A percentile compares a stretch with the other conserved stretches of the same genome.
phyloP scores from a whole-genome alignment of 2,113 vertebrate species.

The Erythrocercus mccallii region DNA sequence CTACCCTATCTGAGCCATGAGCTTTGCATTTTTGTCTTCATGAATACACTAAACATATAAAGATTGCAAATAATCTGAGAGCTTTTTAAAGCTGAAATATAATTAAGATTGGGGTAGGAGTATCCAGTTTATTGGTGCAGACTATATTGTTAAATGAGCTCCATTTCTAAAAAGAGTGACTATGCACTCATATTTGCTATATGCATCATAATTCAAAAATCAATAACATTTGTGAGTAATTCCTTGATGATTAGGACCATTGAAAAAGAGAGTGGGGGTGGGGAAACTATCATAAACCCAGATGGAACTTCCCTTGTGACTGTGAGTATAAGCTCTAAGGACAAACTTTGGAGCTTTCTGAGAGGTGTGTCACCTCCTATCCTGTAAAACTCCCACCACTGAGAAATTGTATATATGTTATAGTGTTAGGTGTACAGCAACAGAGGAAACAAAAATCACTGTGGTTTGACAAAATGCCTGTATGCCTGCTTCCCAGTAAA shows the following conservation, averaged over 20 bases:
- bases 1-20: background rate
- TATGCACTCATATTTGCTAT: background rate
- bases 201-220: background rate
- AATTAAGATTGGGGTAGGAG: constrained; percentile 28
- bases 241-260: constrained; percentile 24
- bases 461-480: background rate
- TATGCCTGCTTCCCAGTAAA: background rate
- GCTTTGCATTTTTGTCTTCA: background rate
- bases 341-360: background rate
- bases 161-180: constrained; percentile 29
- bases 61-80: background rate
- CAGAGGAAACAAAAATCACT: background rate
- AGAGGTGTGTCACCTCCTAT: background rate
- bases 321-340: background rate
- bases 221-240: constrained; percentile 40
- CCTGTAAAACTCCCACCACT: background rate
- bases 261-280: background rate
- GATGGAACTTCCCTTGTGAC: background rate
- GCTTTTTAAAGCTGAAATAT: background rate
- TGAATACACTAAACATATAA: constrained; percentile 13
- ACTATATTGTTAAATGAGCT: background rate
- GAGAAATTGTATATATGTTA: background rate
- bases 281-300: background rate
- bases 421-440: background rate
- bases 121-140: background rate